phyloP scores from a whole-genome alignment of 2,797 vertebrate genomes.

The Sebastes glaucus region DNA sequence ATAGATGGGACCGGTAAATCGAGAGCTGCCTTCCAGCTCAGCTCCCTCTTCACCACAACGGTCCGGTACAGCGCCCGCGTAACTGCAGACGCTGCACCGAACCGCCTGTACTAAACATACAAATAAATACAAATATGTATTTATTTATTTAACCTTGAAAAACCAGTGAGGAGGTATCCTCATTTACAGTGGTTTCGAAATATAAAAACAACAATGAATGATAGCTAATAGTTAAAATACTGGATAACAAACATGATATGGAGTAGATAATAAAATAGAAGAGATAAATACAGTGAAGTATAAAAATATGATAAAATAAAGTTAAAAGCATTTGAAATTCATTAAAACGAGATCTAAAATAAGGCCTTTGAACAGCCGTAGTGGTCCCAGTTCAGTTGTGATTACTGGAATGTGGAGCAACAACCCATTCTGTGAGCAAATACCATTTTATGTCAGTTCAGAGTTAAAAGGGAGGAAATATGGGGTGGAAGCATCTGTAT shows the following conservation, averaged over 20 bases:
- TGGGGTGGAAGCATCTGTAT: background rate
- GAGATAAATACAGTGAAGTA: no score
- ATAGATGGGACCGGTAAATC: no score
- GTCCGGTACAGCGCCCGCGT: no score
- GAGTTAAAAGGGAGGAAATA: background rate
- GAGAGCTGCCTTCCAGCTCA: no score
- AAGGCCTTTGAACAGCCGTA: background rate
- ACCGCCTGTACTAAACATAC: background rate
- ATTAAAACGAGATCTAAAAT: background rate
- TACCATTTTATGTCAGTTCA: background rate
- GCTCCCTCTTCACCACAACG: no score
- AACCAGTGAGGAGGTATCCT: background rate
- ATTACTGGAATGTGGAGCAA: background rate
- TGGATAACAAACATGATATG: no score
- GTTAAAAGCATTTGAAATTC: background rate
- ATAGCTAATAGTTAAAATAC: background rate
- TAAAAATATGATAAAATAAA: background rate
- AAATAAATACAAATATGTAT: background rate
- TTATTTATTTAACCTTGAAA: background rate
- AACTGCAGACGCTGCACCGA: no score
- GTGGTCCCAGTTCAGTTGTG: background rate
- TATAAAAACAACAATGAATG: background rate
- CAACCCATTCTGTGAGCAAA: no score
- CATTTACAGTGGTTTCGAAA: background rate
- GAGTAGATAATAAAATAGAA: no score